These are phyloP conservation scores for Sylvia atricapilla DNA, from an alignment of 2,113 vertebrate genomes.

Conservation along the genomic window DNA sequence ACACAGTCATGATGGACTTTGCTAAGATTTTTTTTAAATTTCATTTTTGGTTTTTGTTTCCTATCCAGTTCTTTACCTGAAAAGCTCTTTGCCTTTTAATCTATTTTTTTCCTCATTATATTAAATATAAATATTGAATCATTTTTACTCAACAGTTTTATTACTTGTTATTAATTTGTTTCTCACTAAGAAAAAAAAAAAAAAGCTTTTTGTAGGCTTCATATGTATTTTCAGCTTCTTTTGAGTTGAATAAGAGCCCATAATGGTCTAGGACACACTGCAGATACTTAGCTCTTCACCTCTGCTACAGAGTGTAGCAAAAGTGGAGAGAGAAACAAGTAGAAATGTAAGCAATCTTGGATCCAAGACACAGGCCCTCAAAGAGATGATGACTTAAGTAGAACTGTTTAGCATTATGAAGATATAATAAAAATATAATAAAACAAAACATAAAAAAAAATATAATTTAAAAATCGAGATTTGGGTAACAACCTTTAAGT, in stretches of 20 bases:
- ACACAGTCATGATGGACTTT: not conserved
- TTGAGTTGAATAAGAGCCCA: not conserved
- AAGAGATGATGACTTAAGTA: not conserved
- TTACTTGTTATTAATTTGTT: not conserved
- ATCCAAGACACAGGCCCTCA: not conserved
- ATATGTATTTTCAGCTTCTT: not conserved
- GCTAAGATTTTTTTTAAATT: fast-evolving
- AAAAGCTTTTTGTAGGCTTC: not conserved
- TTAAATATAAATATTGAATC: not conserved
- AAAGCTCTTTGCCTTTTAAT: not conserved
- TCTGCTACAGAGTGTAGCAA: not conserved
- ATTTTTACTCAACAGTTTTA: not conserved
- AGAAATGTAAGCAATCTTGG: not conserved
- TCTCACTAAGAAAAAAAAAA: not conserved
- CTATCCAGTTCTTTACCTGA: not conserved
- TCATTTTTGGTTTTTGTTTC: not conserved
- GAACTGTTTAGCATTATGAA: not conserved
- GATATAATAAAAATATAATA: not conserved
- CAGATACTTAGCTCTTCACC: not conserved
- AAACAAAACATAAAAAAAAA: not conserved
- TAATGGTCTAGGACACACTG: not conserved
- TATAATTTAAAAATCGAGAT: not conserved
- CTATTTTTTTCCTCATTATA: not conserved
- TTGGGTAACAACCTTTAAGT: not conserved
- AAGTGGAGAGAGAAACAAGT: not conserved